Evolutionary conservation across 2,888 invertebrate species (phyloP), one percentile per base, ranked within the genome.

Genomic region (Dynastes tityus): DNA sequence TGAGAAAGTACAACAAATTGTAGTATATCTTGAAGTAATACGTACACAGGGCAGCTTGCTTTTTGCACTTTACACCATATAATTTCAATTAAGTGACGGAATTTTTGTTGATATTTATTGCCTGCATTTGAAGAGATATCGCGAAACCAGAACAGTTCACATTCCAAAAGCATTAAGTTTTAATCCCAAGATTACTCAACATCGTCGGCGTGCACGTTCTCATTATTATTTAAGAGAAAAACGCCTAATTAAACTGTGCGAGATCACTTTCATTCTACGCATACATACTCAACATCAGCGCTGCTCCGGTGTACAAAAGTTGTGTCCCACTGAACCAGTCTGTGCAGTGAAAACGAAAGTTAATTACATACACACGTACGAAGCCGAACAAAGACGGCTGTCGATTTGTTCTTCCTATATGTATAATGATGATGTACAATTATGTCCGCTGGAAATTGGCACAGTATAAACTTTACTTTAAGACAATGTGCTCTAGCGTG

Each of bases 261-360:
- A 77, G 71, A 77, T 77, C 32, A 78, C 78, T 78, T 78, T 77
- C 77, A 68, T 79, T 77, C 49, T 22, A 75, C 77, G 65, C 68
- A 67, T 45, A 73, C 74, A 79, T 11, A 68, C 63, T 40, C n/a
- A 58, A 53, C 13, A 4, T 40, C 9, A 51, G 8, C 5, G 6
- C 27, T 27, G 58, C 27, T 49, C 61, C 79, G 79, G 79, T 80
- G 80, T 78, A 82, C 80, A 82, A 81, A 82, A 79, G 76, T 75
- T 80, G 77, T 81, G 83, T 83, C 82, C 83, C 80, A 83, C 81
- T 83, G 83, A 83, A 83, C 83, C 83, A 83, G 83, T 82, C 83
- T 75, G 78, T 80, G 77, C 53, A 82, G 82, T 82, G 81, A 83
- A 83, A 83, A 82, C 77, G 83, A 83, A 83, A 83, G 83, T 83